Conservation (phyloP, 1,140 invertebrate genomes). For the Drosophila varians region DNA sequence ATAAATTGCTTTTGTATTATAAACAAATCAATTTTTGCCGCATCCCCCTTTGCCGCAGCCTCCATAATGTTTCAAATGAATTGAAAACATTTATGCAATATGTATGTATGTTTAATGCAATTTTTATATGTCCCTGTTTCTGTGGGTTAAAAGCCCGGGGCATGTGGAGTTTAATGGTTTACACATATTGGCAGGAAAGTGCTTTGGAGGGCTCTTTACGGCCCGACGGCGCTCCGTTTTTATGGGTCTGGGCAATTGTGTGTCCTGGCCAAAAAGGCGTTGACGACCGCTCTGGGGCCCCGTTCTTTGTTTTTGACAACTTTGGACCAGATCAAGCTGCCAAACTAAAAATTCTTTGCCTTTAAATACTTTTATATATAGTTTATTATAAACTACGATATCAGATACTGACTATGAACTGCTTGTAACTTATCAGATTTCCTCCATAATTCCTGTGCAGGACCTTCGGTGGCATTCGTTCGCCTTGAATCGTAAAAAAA, state of each 20-base stretch:
- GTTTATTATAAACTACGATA: background rate
- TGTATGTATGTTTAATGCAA: constrained; percentile 31
- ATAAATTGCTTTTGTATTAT: constrained; percentile 66
- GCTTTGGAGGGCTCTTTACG: constrained; percentile 47
- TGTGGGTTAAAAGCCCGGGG: constrained; percentile 26
- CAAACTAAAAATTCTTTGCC: background rate
- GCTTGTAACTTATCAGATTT: background rate
- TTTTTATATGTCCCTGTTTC: constrained; percentile 37
- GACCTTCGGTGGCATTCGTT: constrained; percentile 7
- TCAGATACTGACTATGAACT: background rate
- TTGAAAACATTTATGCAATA: constrained; percentile 52
- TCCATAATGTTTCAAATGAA: constrained; percentile 63
- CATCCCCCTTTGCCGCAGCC: background rate
- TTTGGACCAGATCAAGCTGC: constrained; percentile 5
- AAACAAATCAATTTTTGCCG: constrained; percentile 43
- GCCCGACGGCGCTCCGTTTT: constrained; percentile 24
- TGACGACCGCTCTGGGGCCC: constrained; percentile 36
- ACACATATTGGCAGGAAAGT: constrained; percentile 40
- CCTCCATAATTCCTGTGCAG: background rate
- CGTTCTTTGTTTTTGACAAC: constrained; percentile 35
- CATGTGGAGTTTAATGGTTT: constrained; percentile 35
- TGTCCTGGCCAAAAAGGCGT: constrained; percentile 36
- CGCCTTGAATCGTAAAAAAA: constrained; percentile 63
- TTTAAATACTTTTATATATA: background rate
- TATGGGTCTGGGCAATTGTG: constrained; percentile 42